Evolutionary conservation across 2,797 vertebrate species (phyloP).

Genomic region (Pseudomugil gertrudae): DNA sequence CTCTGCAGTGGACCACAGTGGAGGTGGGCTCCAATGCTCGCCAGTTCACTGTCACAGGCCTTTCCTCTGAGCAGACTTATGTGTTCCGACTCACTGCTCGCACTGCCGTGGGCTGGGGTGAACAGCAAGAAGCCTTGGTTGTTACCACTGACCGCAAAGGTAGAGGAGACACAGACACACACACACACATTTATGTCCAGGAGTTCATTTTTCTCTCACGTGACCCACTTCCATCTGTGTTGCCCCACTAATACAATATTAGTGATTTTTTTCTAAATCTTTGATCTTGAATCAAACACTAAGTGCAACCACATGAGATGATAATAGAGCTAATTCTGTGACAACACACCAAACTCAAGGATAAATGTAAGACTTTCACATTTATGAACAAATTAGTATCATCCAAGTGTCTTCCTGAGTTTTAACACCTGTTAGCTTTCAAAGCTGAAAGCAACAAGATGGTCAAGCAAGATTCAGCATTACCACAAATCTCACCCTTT

Average conservation of each 20-base stretch:
- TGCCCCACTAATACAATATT: not conserved
- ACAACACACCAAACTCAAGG: slow-evolving; percentile 12
- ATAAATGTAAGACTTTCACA: slow-evolving; percentile 5
- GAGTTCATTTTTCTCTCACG: slow-evolving; percentile 1
- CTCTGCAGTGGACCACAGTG: slow-evolving; percentile 90
- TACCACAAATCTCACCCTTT: slow-evolving; percentile 10
- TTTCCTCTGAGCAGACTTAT: slow-evolving; percentile 88
- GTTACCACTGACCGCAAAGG: slow-evolving; percentile 95
- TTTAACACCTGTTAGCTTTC: not conserved
- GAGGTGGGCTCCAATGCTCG: slow-evolving; percentile 91
- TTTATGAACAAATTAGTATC: too few relatives aligned
- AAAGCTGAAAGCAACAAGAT: not conserved
- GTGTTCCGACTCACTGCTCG: slow-evolving; percentile 90
- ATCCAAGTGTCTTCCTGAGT: too few relatives aligned
- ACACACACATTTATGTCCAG: not conserved
- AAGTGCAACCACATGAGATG: slow-evolving; percentile 3
- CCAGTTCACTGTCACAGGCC: slow-evolving; percentile 91
- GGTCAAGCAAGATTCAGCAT: not conserved
- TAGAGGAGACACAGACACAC: slow-evolving; percentile 58
- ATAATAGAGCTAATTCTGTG: not conserved
- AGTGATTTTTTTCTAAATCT: not conserved
- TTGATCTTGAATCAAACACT: not conserved
- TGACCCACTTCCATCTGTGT: not conserved
- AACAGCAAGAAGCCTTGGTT: slow-evolving; percentile 89
- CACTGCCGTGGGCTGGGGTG: slow-evolving; percentile 93